Conservation (phyloP, 2,113 vertebrate species). For the Alethe diademata region DNA sequence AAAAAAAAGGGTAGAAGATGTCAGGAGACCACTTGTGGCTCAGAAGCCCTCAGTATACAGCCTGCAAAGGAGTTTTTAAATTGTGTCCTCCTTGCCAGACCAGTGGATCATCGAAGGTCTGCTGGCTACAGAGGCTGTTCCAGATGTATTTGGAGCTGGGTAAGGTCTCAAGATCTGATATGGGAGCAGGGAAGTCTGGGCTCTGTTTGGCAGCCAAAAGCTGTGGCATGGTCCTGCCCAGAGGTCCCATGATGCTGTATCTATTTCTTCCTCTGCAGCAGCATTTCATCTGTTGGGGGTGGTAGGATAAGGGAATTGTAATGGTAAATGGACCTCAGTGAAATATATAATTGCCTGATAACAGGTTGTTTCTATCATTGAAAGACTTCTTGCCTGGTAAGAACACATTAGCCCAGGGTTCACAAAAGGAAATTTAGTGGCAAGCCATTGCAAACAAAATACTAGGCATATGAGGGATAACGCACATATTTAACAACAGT, state of each 20-base stretch:
- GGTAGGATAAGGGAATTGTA: neutral
- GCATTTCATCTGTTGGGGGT: neutral
- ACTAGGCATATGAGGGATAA: neutral
- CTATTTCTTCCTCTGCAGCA: neutral
- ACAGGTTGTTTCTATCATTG: neutral
- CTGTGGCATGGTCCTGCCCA: neutral
- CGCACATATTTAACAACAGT: neutral
- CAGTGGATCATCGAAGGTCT: neutral
- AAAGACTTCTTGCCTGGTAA: neutral
- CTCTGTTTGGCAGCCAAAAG: neutral
- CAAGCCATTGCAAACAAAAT: neutral
- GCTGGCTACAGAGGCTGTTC: neutral
- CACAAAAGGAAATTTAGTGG: neutral
- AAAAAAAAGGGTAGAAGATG: neutral
- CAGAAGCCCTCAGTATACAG: neutral
- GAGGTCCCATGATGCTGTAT: neutral
- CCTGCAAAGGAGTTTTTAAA: neutral
- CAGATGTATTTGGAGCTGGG: accelerated
- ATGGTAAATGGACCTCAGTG: neutral
- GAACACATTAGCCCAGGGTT: neutral
- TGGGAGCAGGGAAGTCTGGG: neutral
- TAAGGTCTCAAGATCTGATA: neutral
- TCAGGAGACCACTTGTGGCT: neutral
- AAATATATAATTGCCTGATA: neutral
- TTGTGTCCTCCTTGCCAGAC: neutral